Evolutionary conservation across 2,113 vertebrate genomes (phyloP).

Genomic region (Campylomormyrus numenius): DNA sequence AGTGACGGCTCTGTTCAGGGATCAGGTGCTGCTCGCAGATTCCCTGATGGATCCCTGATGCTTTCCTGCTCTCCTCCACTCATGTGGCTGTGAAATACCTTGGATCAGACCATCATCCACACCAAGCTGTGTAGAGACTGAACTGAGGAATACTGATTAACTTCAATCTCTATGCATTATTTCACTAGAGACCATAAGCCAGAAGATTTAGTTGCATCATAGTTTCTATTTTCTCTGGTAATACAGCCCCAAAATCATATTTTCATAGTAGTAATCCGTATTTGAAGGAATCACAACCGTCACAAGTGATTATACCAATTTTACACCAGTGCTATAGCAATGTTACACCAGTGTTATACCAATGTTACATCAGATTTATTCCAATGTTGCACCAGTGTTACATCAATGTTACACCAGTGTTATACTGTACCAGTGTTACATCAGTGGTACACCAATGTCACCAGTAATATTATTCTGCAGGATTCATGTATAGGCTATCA

Average conservation of each 20-base stretch:
- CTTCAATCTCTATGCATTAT: neutral
- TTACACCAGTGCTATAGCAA: neutral
- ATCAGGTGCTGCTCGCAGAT: neutral
- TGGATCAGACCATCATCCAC: neutral
- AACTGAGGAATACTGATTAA: neutral
- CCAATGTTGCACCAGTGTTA: too few species aligned
- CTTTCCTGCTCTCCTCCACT: neutral
- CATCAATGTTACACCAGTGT: too few species aligned
- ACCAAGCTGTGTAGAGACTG: neutral
- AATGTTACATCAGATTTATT: too few species aligned
- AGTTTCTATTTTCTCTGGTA: neutral
- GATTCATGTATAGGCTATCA: neutral
- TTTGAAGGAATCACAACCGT: neutral
- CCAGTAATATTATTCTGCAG: neutral
- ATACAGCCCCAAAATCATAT: neutral
- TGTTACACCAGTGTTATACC: neutral
- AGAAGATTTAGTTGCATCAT: neutral
- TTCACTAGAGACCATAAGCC: neutral
- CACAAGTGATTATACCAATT: neutral
- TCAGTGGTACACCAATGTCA: neutral
- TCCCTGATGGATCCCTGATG: neutral
- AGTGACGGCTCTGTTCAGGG: neutral
- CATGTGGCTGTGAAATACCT: neutral
- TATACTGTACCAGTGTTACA: too few species aligned
- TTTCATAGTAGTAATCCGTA: neutral